Base-by-base conservation (phyloP, 2,113 vertebrate species). In the Monopterus albus region DNA sequence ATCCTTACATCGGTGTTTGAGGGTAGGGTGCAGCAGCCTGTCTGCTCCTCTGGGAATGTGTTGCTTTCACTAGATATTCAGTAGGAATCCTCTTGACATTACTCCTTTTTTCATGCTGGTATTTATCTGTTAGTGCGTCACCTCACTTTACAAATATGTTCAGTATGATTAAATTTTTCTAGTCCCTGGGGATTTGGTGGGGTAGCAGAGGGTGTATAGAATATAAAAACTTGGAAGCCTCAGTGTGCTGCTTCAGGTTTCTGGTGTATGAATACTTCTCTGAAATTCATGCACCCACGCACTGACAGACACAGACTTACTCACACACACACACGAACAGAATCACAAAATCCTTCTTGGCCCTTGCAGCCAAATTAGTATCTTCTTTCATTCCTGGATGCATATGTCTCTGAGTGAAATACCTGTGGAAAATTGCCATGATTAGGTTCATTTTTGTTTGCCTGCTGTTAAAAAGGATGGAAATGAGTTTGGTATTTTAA, bases 401-500 rank as follows among this genome's bases (percentile, higher is more conserved):
- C 73, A 65, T 58, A 81, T 65, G 64, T 66, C 75, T 72, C 57
- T 23, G 75, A 79, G 51, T 51, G 77, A 75, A 73, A 83, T 85
- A 82, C 71, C 83, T 83, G 75, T 56, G 72, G 52, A 85, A 75
- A 87, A 83, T 81, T 29, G 18, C 51, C 70, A 66, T 83, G 74
- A 89, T 82, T 88, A 86, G 61, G 65, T 77, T 80, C 65, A 81
- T 79, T 81, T 73, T 81, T n/a, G n/a, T 76, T 75, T 63, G 15
- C 78, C 74, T 35, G 65, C 53, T 67, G 70, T 80, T 69, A 67
- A 62, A 28, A 7, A 43, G 58, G 55, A 78, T 81, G 79, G 60
- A 81, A 83, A 78, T 87, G 73, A 87, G 71, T 79, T 66, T 70
- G 71, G 80, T 82, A 77, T 85, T 87, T 82, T 84, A 26, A 43